These are phyloP conservation scores for Gorsachius goisagi DNA, from an alignment of 2,113 vertebrate species.

Conservation along the genomic window DNA sequence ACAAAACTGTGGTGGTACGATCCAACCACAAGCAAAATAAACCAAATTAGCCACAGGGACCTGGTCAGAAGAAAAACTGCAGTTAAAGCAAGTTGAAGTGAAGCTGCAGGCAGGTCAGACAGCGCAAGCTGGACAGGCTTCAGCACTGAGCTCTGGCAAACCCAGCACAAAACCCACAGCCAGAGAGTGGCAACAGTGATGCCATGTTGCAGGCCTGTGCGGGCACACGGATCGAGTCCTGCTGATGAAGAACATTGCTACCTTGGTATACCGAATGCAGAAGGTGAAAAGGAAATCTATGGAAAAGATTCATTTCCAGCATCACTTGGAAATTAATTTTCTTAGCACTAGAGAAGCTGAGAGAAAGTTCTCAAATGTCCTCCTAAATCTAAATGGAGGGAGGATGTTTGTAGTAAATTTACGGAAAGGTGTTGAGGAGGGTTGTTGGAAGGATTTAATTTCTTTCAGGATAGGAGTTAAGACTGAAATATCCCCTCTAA, in stretches of 20 bases:
- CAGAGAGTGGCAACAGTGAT: fast-evolving
- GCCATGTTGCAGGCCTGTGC: not conserved
- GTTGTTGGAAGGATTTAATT: not conserved
- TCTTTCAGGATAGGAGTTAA: not conserved
- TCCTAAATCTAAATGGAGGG: not conserved
- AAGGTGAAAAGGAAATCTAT: not conserved
- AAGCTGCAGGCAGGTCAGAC: not conserved
- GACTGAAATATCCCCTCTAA: not conserved
- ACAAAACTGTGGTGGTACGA: not conserved
- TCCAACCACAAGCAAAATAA: not conserved
- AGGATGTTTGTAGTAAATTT: not conserved
- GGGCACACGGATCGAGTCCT: not conserved
- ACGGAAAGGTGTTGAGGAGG: not conserved
- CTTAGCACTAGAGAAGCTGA: not conserved
- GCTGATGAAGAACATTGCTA: not conserved
- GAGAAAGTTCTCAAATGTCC: not conserved
- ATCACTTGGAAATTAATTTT: not conserved
- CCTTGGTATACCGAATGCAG: not conserved
- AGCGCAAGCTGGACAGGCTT: not conserved
- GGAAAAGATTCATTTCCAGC: not conserved
- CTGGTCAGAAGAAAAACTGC: not conserved
- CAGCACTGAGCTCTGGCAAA: not conserved
- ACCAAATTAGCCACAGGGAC: not conserved
- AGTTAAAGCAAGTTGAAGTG: not conserved
- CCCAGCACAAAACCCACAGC: not conserved